Conservation (phyloP, 2,888 invertebrate genomes). For the Tenodera sinensis region DNA sequence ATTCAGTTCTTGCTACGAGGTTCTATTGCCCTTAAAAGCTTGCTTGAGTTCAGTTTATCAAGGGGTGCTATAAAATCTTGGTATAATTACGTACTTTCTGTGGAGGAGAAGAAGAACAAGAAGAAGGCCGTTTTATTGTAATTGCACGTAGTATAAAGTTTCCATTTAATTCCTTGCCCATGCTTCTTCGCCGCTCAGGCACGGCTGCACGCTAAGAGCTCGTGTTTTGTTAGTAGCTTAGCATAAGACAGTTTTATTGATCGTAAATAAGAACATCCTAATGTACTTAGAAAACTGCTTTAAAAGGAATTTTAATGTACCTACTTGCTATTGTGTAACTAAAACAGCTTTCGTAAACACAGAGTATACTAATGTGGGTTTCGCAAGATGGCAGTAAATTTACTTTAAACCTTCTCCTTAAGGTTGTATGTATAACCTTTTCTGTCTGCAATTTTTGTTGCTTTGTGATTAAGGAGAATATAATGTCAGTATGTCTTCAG, state of each 20-base stretch:
- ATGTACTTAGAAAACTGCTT: not conserved
- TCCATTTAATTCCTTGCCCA: not conserved
- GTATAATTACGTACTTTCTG: not conserved
- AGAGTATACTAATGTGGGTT: not conserved
- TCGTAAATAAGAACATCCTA: not conserved
- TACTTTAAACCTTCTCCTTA: too few relatives aligned
- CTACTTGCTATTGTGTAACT: too few relatives aligned
- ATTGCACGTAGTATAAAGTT: not conserved
- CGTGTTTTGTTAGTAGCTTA: not conserved
- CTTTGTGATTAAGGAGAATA: too few relatives aligned
- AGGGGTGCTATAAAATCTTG: not conserved
- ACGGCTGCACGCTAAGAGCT: not conserved
- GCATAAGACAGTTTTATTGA: not conserved
- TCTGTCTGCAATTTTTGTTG: too few relatives aligned
- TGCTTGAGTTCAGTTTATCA: not conserved
- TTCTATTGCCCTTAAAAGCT: not conserved
- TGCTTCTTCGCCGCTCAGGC: not conserved
- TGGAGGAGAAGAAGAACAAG: too few relatives aligned
- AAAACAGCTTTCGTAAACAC: not conserved
- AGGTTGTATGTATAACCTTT: too few relatives aligned
- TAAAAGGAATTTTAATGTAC: too few relatives aligned
- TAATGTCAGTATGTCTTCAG: too few relatives aligned
- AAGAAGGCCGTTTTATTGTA: not conserved
- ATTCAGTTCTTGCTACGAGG: not conserved
- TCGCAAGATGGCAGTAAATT: too few relatives aligned